phyloP scores from a whole-genome alignment of 1,140 invertebrate genomes.

The Elysia chlorotica region DNA sequence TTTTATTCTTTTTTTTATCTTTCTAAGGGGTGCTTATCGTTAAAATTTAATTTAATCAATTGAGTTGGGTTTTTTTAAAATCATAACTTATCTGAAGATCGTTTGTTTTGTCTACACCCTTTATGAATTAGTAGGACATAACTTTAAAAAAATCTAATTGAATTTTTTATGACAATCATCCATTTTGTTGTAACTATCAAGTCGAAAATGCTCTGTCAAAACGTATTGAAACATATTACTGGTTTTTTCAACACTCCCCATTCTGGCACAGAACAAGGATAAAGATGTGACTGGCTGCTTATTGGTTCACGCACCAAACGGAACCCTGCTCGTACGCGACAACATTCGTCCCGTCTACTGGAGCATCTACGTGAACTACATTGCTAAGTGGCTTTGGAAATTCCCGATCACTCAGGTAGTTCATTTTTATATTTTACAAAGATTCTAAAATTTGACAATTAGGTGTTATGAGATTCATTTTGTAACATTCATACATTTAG shows the following conservation, averaged over 20 bases:
- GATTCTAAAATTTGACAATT: no score
- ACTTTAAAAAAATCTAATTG: slow-evolving; percentile 50
- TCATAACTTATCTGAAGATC: no score
- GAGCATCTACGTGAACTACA: slow-evolving; percentile 4
- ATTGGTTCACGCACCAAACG: background rate
- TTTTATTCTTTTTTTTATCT: no score
- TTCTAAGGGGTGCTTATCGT: no score
- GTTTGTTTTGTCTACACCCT: no score
- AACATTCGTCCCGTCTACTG: background rate
- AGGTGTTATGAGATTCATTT: no score
- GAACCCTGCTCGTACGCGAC: background rate
- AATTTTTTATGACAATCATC: slow-evolving; percentile 56
- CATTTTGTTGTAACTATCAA: slow-evolving; percentile 2
- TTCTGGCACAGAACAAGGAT: no score
- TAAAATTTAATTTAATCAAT: no score
- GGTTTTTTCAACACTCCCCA: background rate
- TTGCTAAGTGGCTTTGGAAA: background rate
- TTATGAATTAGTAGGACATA: no score
- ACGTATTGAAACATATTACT: background rate
- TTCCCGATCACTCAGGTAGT: slow-evolving; percentile 11
- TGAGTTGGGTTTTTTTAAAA: no score
- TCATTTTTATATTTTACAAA: no score
- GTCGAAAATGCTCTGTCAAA: background rate
- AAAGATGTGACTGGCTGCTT: background rate
- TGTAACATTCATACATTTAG: no score